Conservation (phyloP, 2,113 vertebrate species). For the Poicephalus gulielmi region DNA sequence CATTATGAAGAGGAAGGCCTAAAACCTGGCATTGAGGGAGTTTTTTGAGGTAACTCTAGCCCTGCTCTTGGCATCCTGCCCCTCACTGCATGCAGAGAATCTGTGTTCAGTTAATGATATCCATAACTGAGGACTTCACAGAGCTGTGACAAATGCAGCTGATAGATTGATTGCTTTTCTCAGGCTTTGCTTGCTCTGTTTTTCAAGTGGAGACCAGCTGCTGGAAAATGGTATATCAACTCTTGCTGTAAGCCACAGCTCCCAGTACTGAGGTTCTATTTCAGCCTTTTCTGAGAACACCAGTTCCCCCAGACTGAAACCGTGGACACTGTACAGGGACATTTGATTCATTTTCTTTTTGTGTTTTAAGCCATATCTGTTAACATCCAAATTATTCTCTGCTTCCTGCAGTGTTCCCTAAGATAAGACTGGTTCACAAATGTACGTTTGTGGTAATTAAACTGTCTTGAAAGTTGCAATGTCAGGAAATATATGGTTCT, state of each 20-base stretch:
- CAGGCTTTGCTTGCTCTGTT: neutral
- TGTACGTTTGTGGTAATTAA: conserved; percentile 68
- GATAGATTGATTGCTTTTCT: conserved; percentile 30
- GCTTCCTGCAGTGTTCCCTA: conserved; percentile 55
- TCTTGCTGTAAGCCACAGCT: neutral
- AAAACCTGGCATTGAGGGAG: neutral
- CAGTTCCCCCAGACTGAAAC: neutral
- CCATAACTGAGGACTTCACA: neutral
- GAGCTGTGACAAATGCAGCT: conserved; percentile 16
- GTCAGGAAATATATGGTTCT: conserved; percentile 64
- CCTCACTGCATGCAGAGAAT: neutral
- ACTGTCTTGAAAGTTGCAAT: conserved; percentile 56
- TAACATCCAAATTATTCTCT: conserved; percentile 42
- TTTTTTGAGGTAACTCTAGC: neutral
- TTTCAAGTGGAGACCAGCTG: conserved; percentile 24
- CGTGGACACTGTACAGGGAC: neutral
- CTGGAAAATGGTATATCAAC: neutral
- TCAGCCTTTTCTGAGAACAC: neutral
- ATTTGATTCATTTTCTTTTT: conserved; percentile 15
- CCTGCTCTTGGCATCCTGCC: neutral
- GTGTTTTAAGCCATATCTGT: neutral
- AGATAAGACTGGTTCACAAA: conserved; percentile 52
- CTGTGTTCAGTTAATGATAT: neutral
- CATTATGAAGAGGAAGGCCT: neutral
- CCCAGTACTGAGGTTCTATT: neutral